Conservation (phyloP, 2,113 vertebrate genomes). For the Nothoprocta pentlandii region DNA sequence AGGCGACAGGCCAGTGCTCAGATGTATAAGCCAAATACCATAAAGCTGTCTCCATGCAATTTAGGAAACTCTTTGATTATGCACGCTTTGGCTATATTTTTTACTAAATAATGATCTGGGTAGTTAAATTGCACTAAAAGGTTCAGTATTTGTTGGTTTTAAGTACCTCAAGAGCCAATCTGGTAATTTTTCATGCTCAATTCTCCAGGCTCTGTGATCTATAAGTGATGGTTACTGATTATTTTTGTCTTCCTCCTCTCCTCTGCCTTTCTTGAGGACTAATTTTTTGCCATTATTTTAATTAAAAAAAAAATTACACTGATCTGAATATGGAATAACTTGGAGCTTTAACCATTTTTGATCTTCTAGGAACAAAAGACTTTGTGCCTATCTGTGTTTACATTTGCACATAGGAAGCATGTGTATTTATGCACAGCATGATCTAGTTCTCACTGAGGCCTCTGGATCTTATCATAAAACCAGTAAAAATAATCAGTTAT, state of each 20-base stretch:
- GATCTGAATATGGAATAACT: not conserved
- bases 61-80: constrained; percentile 72
- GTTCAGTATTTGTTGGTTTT: constrained; percentile 64
- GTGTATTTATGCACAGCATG: not conserved
- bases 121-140: constrained; percentile 69
- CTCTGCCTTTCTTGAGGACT: not conserved
- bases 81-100: constrained; percentile 59
- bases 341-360: not conserved
- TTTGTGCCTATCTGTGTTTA: not conserved
- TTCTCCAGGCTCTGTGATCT: constrained; percentile 22
- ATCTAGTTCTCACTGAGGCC: not conserved
- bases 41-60: constrained; percentile 77
- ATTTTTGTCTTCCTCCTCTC: constrained; percentile 17
- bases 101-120: constrained; percentile 70
- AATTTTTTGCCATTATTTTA: not conserved
- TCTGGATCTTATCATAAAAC: not conserved
- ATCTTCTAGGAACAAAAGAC: not conserved
- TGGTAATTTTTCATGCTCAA: constrained; percentile 50
- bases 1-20: constrained; percentile 70
- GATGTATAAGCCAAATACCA: constrained; percentile 72
- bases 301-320: not conserved
- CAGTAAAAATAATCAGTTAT: not conserved
- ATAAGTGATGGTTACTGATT: constrained; percentile 12
- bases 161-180: constrained; percentile 56
- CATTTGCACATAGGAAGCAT: not conserved